Conservation (phyloP, 2,113 vertebrate species). For the Ictalurus punctatus region DNA sequence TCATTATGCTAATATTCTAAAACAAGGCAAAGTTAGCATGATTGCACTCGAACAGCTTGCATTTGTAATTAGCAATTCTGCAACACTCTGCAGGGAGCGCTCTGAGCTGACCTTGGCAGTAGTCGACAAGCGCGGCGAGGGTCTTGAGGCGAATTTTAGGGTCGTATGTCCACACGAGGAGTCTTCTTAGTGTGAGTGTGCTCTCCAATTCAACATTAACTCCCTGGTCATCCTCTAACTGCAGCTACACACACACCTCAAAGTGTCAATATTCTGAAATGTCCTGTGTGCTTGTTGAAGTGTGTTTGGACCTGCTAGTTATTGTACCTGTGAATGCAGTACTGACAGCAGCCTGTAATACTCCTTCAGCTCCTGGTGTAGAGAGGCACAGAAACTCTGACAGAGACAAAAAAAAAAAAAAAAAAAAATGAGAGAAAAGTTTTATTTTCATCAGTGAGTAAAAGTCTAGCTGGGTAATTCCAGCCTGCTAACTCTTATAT, state of each 20-base stretch:
- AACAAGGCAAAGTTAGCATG: neutral
- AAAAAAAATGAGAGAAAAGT: neutral
- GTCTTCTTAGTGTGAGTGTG: constrained; percentile 86
- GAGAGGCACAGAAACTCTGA: constrained; percentile 94
- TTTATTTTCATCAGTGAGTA: neutral
- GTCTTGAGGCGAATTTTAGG: constrained; percentile 94
- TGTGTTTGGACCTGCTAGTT: neutral
- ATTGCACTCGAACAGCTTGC: neutral
- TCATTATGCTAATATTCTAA: neutral
- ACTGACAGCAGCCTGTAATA: constrained; percentile 95
- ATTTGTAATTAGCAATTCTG: neutral
- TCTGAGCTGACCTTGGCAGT: constrained; percentile 86
- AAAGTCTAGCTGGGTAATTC: neutral
- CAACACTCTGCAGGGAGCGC: neutral
- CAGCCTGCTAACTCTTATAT: neutral
- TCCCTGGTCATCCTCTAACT: constrained; percentile 94
- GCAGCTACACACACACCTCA: constrained; percentile 73
- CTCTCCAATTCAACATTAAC: constrained; percentile 84
- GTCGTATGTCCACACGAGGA: constrained; percentile 97
- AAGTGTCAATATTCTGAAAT: neutral
- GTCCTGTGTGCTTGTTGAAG: neutral
- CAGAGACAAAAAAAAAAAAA: neutral
- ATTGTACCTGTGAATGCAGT: constrained; percentile 89
- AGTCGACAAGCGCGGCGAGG: constrained; percentile 94
- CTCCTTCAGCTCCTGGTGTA: constrained; percentile 96